Percentiles rank a stretch among this genome's conserved stretches.
Evolutionary conservation across 2,888 invertebrate genomes (phyloP).

Genomic region (Nymphalis polychloros): DNA sequence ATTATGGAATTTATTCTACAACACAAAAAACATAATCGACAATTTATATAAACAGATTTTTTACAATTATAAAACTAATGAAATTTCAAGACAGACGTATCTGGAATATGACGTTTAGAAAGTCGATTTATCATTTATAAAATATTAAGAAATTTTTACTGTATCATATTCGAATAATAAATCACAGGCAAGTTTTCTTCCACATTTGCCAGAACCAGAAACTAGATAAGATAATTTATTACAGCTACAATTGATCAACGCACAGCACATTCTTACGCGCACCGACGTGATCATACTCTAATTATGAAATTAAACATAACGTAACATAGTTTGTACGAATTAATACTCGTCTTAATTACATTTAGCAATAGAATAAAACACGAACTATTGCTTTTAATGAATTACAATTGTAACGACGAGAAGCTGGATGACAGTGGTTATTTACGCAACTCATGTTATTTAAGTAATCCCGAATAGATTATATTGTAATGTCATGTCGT

Average conservation of each 20-base stretch:
- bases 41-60: no score
- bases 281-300: slow-evolving; percentile 16
- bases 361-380: slow-evolving; percentile 28
- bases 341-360: slow-evolving; percentile 25
- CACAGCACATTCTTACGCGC: slow-evolving; percentile 20
- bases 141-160: no score
- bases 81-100: no score
- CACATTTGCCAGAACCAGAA: neutral
- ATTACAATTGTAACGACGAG: neutral
- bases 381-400: slow-evolving; percentile 14
- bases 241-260: slow-evolving; percentile 14
- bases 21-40: no score
- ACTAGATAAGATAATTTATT: slow-evolving; percentile 18
- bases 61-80: no score
- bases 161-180: neutral
- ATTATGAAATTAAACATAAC: slow-evolving; percentile 32
- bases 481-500: no score
- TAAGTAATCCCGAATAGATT: slow-evolving; percentile 5
- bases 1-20: no score
- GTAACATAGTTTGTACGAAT: slow-evolving; percentile 30
- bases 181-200: slow-evolving; percentile 11
- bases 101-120: no score
- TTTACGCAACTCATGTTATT: slow-evolving; percentile 21
- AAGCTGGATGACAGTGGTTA: slow-evolving; percentile 16
- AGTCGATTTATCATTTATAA: no score